Base-by-base conservation (phyloP, 1,140 invertebrate species). In the Drosophila ironensis region DNA sequence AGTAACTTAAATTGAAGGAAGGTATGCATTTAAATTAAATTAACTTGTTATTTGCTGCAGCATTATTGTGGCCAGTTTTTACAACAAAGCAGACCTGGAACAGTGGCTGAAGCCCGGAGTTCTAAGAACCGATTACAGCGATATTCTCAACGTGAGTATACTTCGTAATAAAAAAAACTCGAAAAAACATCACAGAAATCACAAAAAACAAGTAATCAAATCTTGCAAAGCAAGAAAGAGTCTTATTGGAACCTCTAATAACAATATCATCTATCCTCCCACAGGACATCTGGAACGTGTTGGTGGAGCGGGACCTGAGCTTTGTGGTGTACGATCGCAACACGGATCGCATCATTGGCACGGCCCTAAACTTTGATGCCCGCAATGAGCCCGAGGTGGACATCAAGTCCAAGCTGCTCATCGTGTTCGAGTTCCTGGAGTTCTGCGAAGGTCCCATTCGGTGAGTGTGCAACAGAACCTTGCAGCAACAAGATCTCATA, bases 11-110 rank as follows among this genome's bases (percentile, higher is more conserved):
- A 6, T 4, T 8, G 1, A 1, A 5, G n/a, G 3, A 0, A 7
- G 8, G 0, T 37, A 3, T 27, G 7, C n/a, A 6, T 9, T 1
- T 19, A 4, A 6, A 11, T 4, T 3, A 0, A 6, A 1, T 3
- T 27, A 38, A 35, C 3, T 6, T 12, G 12, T 30, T 0, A 6
- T 0, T 3, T 0, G 16, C 90, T 91, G 5, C 82, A 96, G 95
- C 17, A 96, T 97, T 88, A 94, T 97, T 35, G 93, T 94, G 1
- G 93, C 93, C 5, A 96, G 96, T 89, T 97, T 97, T 87, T 95
- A 95, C 84, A 92, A 93, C 64, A 97, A 96, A 90, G 95, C 95
- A 0, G 95, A 97, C 81, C 84, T 97, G 63, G 96, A 97, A 84
- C 92, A 93, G 82, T 96, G 93, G 92, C 74, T 95, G 6, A 93